These are phyloP conservation scores for Tuta absoluta DNA, from an alignment of 2,888 invertebrate species.

Conservation along the genomic window DNA sequence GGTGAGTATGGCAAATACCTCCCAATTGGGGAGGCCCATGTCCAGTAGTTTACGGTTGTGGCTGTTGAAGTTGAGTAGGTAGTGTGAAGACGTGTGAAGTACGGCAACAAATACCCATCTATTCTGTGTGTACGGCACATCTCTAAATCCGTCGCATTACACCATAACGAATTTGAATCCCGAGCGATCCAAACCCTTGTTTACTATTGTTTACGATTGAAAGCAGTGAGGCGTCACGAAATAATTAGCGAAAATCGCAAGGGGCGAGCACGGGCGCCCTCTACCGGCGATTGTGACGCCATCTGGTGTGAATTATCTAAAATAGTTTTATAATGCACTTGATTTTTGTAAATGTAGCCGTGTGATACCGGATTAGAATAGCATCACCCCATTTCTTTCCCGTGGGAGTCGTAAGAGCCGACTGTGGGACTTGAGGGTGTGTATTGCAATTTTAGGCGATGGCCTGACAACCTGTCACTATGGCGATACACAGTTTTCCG, in stretches of 20 bases:
- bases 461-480: too few species aligned
- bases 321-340: background rate
- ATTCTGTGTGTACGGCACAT: background rate
- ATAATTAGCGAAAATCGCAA: constrained; percentile 54
- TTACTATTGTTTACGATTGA: constrained; percentile 53
- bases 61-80: too few species aligned
- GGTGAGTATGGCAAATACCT: too few species aligned
- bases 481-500: too few species aligned
- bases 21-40: too few species aligned
- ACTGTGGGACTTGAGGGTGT: too few species aligned
- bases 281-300: constrained; percentile 29
- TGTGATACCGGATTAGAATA: too few species aligned
- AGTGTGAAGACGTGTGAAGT: background rate
- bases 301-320: constrained; percentile 25
- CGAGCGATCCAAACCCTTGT: constrained; percentile 29
- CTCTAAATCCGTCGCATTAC: constrained; percentile 26
- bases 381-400: too few species aligned
- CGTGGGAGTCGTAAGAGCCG: too few species aligned
- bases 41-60: too few species aligned
- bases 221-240: constrained; percentile 55
- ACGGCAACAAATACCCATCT: background rate
- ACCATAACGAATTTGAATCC: constrained; percentile 28
- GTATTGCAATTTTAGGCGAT: too few species aligned
- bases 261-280: constrained; percentile 33
- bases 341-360: too few species aligned